Conservation (phyloP, 2,797 vertebrate genomes). For the Sebastes trivittatus region DNA sequence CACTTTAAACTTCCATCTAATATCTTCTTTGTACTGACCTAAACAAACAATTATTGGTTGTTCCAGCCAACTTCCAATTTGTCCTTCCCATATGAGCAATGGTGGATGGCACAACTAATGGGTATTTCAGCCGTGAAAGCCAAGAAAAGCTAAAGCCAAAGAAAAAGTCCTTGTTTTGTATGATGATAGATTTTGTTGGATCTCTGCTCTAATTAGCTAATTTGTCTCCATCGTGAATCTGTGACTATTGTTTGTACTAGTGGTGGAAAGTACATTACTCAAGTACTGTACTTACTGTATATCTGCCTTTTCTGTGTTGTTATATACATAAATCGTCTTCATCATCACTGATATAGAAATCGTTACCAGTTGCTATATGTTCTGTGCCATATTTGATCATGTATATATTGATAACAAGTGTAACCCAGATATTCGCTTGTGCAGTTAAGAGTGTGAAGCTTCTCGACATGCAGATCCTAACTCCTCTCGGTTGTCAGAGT, state of each 20-base stretch:
- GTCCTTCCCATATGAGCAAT: background rate
- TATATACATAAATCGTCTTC: too few relatives aligned
- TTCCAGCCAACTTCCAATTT: background rate
- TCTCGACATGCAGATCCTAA: background rate
- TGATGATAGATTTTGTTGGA: constrained; percentile 22
- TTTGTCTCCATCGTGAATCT: constrained; percentile 44
- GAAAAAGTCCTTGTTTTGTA: background rate
- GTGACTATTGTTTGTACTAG: constrained; percentile 20
- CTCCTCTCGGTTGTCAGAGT: too few relatives aligned
- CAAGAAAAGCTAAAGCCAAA: constrained; percentile 1
- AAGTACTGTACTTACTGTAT: too few relatives aligned
- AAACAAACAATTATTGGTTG: background rate
- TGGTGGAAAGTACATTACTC: background rate
- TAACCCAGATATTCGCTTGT: too few relatives aligned
- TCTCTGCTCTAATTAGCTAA: constrained; percentile 28
- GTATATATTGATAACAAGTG: too few relatives aligned
- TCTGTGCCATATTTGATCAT: too few relatives aligned
- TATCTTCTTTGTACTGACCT: background rate
- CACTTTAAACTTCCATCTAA: background rate
- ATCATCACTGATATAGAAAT: too few relatives aligned
- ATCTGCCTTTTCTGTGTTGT: too few relatives aligned
- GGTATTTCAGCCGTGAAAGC: background rate
- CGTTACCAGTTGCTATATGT: too few relatives aligned
- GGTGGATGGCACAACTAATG: background rate
- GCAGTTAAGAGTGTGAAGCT: too few relatives aligned